phyloP scores from a whole-genome alignment of 37 sponge, comb jelly and placozoan genomes.

The Halichondria panicea region DNA sequence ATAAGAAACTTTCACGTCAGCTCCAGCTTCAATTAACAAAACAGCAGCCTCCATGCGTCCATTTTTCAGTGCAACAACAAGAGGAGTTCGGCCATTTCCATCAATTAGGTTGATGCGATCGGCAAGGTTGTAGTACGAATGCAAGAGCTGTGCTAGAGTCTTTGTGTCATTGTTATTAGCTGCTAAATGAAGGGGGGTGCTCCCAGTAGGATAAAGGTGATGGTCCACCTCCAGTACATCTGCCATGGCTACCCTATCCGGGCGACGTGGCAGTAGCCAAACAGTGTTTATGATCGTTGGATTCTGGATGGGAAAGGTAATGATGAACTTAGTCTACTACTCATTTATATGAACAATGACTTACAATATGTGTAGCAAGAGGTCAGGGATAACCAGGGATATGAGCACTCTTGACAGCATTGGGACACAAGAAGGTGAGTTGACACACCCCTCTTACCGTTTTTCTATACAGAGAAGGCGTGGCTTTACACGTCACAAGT shows the following conservation, averaged over 20 bases:
- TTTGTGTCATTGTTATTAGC: constrained; percentile 23
- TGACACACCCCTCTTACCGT: no score
- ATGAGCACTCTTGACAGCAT: no score
- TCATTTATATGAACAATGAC: no score
- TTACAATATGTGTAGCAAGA: no score
- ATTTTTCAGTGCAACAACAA: constrained; percentile 41
- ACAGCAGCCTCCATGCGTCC: constrained; percentile 33
- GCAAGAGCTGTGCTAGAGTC: constrained; percentile 8
- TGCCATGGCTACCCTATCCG: constrained; percentile 16
- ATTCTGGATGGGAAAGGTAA: no score
- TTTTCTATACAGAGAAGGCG: no score
- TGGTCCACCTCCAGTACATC: constrained; percentile 19
- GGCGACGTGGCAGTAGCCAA: no score
- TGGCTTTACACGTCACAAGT: no score
- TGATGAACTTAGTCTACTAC: no score
- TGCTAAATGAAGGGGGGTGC: constrained; percentile 52
- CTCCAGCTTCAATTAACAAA: constrained; percentile 42
- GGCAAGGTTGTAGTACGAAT: background rate
- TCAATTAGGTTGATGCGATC: constrained; percentile 26
- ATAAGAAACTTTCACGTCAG: constrained; percentile 7
- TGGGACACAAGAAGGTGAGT: no score
- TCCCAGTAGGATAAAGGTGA: constrained; percentile 29
- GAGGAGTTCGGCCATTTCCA: constrained; percentile 42
- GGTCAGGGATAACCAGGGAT: no score
- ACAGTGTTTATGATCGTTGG: no score